Conservation (phyloP, 2,888 invertebrate species). For the Ormyrus pomaceus region DNA sequence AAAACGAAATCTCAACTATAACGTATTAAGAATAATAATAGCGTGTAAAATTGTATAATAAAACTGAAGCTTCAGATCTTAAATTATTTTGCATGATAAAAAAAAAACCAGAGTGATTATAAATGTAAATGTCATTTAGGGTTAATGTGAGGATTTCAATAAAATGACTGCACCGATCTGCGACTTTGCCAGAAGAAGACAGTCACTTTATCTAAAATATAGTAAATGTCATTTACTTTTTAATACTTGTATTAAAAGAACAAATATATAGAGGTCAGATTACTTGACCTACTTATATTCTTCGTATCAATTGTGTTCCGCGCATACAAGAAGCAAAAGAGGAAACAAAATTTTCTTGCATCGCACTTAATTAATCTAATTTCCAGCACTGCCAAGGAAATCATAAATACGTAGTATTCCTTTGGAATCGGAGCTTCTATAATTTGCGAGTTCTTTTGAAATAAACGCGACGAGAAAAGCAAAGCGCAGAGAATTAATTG, state of each 20-base stretch:
- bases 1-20: conserved; percentile 18
- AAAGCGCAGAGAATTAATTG: conserved; percentile 8
- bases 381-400: conserved; percentile 24
- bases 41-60: background rate
- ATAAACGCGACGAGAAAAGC: background rate
- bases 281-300: background rate
- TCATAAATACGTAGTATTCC: background rate
- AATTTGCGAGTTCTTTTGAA: too few species aligned
- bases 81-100: background rate
- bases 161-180: too few species aligned
- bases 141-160: too few species aligned
- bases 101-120: background rate
- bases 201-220: background rate
- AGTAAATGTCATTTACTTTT: background rate
- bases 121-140: background rate
- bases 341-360: background rate
- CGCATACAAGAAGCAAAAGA: background rate
- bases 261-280: background rate
- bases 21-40: conserved; percentile 7
- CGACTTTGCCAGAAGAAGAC: too few species aligned
- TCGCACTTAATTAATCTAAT: conserved; percentile 16
- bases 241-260: conserved; percentile 4
- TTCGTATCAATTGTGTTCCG: background rate
- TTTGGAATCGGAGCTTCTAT: background rate
- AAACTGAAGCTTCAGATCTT: conserved; percentile 2